Base-by-base conservation (phyloP, 2,888 invertebrate genomes). In the Dynastes hyllus region DNA sequence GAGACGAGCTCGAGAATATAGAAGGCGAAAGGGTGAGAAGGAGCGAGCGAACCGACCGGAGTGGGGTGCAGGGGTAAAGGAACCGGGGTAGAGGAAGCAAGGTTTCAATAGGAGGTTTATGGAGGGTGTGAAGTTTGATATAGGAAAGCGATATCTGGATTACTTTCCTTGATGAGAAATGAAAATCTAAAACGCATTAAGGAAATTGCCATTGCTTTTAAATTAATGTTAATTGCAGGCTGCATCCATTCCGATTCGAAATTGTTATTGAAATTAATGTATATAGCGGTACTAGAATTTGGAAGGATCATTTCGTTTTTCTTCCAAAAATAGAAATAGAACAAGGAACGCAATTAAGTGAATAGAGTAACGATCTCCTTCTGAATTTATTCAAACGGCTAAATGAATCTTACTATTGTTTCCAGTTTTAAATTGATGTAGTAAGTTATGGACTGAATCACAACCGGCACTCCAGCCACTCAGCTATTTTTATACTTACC, bases 161-260 rank as follows among this genome's bases (percentile, higher is more conserved):
- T 88, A 88, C 88, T 89, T 88, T 88, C 86, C 86, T 85, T 88
- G 88, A 89, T 88, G 88, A 89, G 88, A 88, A 88, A 88, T 87
- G 88, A 88, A 88, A 88, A 89, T 88, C 88, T 86, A 87, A 88
- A 88, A 88, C 87, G 87, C 88, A 88, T 88, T 88, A 88, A 87
- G 88, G 88, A 88, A 88, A 88, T 88, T 88, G 88, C 87, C 87
- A 86, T 86, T 85, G 88, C 88, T 88, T 88, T 88, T 88, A 88
- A 87, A 88, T 88, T 88, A 88, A 88, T 87, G 88, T 87, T 88
- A 88, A 88, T 88, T 88, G 87, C 85, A 83, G 84, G 83, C 84
- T 83, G 86, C 85, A 86, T 86, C 86, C 86, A 86, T 86, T 87
- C 84, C 85, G 84, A 85, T 86, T 85, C 82, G 83, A 83, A 85